These are phyloP conservation scores for Sinonovacula constricta DNA, from an alignment of 1,140 invertebrate genomes.

Conservation along the genomic window DNA sequence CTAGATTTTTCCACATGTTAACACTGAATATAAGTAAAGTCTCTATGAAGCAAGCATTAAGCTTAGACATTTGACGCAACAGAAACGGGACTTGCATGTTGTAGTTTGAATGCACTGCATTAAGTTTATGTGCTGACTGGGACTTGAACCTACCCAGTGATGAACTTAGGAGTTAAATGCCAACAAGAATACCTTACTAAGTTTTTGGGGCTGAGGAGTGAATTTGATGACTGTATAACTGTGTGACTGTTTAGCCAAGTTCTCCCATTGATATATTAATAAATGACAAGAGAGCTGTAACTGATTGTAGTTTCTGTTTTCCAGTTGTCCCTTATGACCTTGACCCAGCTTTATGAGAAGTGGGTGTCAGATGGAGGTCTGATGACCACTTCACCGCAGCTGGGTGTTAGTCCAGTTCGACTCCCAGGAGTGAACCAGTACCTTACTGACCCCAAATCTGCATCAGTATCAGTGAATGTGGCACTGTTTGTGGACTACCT, in stretches of 20 bases:
- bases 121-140: too few species aligned
- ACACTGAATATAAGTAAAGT: too few species aligned
- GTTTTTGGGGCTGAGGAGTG: neutral
- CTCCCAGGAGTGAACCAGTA: slow-evolving; percentile 3
- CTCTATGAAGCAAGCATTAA: too few species aligned
- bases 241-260: neutral
- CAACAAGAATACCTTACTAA: neutral
- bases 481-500: slow-evolving; percentile 24
- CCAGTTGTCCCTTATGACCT: slow-evolving; percentile 11
- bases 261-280: neutral
- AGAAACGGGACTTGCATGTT: too few species aligned
- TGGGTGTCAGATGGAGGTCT: neutral
- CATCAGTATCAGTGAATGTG: slow-evolving; percentile 18
- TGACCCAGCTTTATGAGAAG: slow-evolving; percentile 1
- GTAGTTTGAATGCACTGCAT: too few species aligned
- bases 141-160: too few species aligned
- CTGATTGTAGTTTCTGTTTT: neutral
- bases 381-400: neutral
- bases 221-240: neutral
- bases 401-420: slow-evolving; percentile 17
- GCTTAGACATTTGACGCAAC: too few species aligned
- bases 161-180: neutral
- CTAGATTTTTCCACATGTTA: too few species aligned
- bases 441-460: slow-evolving; percentile 10
- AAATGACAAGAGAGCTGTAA: neutral